A percentile compares a stretch with the other conserved stretches of the same genome.
These are phyloP conservation scores for Acholoe squamosa DNA, from an alignment of 2,888 invertebrate genomes.

Conservation along the genomic window DNA sequence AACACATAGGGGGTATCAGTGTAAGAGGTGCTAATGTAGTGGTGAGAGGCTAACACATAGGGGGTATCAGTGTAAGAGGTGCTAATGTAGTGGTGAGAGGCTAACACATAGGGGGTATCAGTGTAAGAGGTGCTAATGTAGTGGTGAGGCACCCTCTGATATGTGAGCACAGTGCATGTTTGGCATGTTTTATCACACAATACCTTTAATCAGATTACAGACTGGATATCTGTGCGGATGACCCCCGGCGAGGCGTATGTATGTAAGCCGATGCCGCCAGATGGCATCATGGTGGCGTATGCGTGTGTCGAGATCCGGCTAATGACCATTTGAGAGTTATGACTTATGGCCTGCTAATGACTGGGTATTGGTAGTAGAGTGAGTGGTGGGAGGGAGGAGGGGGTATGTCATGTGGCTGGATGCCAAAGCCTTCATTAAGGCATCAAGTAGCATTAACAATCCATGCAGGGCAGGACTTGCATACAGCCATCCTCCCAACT, in stretches of 20 bases:
- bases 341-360: conserved; percentile 36
- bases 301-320: conserved; percentile 2
- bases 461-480: neutral
- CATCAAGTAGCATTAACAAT: conserved; percentile 56
- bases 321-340: conserved; percentile 45
- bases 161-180: too few relatives aligned
- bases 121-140: too few relatives aligned
- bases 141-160: too few relatives aligned
- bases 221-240: too few relatives aligned
- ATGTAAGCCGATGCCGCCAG: conserved; percentile 1
- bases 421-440: conserved; percentile 49
- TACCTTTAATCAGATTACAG: too few relatives aligned
- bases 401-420: conserved; percentile 39
- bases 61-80: too few relatives aligned
- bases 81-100: too few relatives aligned
- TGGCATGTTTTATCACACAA: too few relatives aligned
- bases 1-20: too few relatives aligned
- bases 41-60: too few relatives aligned
- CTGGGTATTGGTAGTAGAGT: neutral
- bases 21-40: too few relatives aligned
- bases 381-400: neutral
- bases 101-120: too few relatives aligned
- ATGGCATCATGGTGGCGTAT: neutral
- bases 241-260: neutral
- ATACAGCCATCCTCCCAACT: neutral